phyloP scores from a whole-genome alignment of 2,113 vertebrate species.

The Tyto alba region DNA sequence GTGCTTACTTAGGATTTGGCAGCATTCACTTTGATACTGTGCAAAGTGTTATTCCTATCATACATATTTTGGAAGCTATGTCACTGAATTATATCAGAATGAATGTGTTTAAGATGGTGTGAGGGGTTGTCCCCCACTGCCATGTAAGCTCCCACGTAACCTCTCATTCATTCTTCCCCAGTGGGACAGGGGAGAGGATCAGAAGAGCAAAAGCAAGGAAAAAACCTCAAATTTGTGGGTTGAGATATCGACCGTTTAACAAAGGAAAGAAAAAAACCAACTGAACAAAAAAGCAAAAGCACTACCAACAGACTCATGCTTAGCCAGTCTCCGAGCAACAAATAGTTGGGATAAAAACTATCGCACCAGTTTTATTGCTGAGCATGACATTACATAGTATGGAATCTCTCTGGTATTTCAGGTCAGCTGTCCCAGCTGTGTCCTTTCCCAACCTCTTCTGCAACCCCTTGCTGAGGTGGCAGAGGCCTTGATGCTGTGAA shows the following conservation, averaged over 20 bases:
- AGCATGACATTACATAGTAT: not conserved
- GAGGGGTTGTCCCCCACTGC: not conserved
- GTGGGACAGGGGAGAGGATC: not conserved
- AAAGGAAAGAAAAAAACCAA: not conserved
- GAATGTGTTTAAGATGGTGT: not conserved
- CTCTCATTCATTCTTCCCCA: not conserved
- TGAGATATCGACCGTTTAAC: not conserved
- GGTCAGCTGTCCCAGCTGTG: conserved; percentile 55
- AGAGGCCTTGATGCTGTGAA: not conserved
- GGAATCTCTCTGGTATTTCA: conserved; percentile 29
- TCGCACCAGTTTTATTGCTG: not conserved
- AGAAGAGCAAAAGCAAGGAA: not conserved
- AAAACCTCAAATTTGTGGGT: not conserved
- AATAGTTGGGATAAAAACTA: not conserved
- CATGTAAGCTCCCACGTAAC: not conserved
- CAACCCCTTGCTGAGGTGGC: not conserved
- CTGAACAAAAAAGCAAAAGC: not conserved
- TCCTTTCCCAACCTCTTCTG: conserved; percentile 7
- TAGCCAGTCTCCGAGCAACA: not conserved
- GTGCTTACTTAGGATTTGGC: not conserved
- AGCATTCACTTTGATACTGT: not conserved
- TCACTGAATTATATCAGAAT: not conserved
- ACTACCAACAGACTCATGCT: not conserved
- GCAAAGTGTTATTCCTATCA: not conserved
- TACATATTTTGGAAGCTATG: not conserved